Evolutionary conservation across 2,888 invertebrate species (phyloP), one percentile per base, ranked within the genome.

Genomic region (Diaphora mendica): DNA sequence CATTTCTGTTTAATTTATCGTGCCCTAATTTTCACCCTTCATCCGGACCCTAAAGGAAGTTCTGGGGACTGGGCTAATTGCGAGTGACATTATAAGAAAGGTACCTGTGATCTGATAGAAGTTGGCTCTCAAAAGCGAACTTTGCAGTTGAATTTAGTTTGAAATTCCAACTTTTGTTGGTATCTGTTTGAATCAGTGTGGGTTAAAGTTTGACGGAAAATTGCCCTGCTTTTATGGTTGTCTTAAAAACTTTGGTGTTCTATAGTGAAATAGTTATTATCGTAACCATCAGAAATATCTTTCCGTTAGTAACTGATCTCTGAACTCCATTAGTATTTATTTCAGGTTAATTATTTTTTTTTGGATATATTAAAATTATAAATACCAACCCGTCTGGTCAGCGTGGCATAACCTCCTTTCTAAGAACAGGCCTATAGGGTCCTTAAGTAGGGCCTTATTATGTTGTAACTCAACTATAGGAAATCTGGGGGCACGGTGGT

Each of bases 1-100:
- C 84, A 89, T 89, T 90, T 90, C 88, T 90, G 88, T 88, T 84
- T 86, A 88, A 89, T 88, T 89, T 88, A 89, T 89, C 71, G 85
- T 75, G 67, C 77, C 79, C 75, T 66, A 59, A 33, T 13, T 74
- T 20, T 68, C 67, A 75, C 79, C 72, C 62, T 35, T 70, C 68
- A 73, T 70, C 65, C 65, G 70, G 59, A 77, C 64, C 71, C 68
- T 30, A 68, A 71, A 67, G 75, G 80, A 80, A 84, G 76, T 84
- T 84, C 82, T 68, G 30, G 74, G 76, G 68, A 68, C 55, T 70
- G 39, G 65, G 71, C 77, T 82, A 80, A 82, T 82, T 82, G 84
- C 80, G 74, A 70, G 26, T 42, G 75, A 80, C 82, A 80, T 84
- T 82, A 74, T 68, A 74, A 74, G 71, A 71, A 81, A 79, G 72